phyloP scores from a whole-genome alignment of 2,888 invertebrate genomes.

The Xestia xanthographa region DNA sequence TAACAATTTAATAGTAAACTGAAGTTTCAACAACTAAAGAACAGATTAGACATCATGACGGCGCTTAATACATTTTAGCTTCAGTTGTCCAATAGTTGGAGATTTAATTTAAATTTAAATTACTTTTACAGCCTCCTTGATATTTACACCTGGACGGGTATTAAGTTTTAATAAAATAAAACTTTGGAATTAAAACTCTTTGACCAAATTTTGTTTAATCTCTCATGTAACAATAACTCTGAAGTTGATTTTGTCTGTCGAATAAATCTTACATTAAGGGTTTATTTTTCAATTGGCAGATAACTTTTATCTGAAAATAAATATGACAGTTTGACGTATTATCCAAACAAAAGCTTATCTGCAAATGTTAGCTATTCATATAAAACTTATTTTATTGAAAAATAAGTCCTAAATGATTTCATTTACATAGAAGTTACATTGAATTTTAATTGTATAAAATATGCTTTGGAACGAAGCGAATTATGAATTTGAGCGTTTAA shows the following conservation, averaged over 20 bases:
- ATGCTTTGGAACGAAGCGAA: not conserved
- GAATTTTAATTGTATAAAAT: conserved; percentile 14
- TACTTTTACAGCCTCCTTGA: conserved; percentile 66
- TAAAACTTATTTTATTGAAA: not conserved
- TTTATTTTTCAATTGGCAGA: not conserved
- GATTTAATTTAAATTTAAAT: conserved; percentile 74
- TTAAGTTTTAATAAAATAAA: conserved; percentile 38
- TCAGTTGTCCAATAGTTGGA: conserved; percentile 64
- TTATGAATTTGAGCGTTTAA: not conserved
- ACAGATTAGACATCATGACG: conserved; percentile 76
- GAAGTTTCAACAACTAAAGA: conserved; percentile 75
- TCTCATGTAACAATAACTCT: conserved; percentile 22
- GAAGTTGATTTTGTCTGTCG: conserved; percentile 18
- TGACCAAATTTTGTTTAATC: conserved; percentile 20
- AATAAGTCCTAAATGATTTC: not conserved
- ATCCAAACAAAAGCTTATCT: not conserved
- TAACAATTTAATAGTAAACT: conserved; percentile 81
- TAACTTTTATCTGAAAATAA: not conserved
- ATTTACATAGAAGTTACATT: conserved; percentile 15
- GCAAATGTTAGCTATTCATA: not conserved
- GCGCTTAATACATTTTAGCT: conserved; percentile 72
- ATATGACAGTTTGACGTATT: not conserved
- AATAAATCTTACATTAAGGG: not conserved
- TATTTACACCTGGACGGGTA: conserved; percentile 59
- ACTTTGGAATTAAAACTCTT: conserved; percentile 37